A percentile compares a stretch with the other conserved stretches of the same genome.
Conservation (phyloP, 2,797 vertebrate species). For the Phalanger gymnotis region DNA sequence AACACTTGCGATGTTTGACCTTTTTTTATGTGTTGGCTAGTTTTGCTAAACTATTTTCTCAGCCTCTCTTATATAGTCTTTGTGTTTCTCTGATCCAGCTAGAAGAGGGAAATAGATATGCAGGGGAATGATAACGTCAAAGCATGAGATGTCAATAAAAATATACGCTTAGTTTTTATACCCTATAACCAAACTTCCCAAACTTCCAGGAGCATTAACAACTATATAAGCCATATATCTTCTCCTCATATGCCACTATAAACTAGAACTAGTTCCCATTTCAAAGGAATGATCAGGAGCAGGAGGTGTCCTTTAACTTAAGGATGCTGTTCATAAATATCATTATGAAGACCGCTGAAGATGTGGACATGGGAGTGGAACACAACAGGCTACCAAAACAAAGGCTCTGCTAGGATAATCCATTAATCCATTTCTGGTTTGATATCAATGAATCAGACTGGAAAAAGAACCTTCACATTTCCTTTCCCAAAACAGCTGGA, state of each 20-base stretch:
- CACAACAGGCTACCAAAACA: background rate
- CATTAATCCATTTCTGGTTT: slow-evolving; percentile 9
- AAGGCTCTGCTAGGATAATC: background rate
- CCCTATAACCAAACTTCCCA: background rate
- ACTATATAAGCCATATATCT: slow-evolving; percentile 3
- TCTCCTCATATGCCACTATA: background rate
- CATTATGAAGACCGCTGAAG: background rate
- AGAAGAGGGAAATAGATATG: background rate
- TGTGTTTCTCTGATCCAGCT: background rate
- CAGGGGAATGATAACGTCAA: background rate
- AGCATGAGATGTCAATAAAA: background rate
- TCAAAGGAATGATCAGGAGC: background rate
- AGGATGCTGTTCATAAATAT: background rate
- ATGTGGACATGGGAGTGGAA: background rate
- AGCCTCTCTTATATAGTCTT: background rate
- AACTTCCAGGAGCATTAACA: slow-evolving; percentile 33
- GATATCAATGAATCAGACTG: slow-evolving; percentile 5
- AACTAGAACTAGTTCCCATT: slow-evolving; percentile 5
- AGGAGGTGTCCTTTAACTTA: background rate
- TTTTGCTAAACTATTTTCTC: background rate
- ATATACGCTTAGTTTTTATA: background rate
- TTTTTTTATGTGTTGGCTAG: background rate
- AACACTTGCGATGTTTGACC: background rate
- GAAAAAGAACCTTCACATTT: slow-evolving; percentile 36
- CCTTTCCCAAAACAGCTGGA: background rate